Evolutionary conservation across 1,140 invertebrate species (phyloP).

Genomic region (Microvelia longipes): DNA sequence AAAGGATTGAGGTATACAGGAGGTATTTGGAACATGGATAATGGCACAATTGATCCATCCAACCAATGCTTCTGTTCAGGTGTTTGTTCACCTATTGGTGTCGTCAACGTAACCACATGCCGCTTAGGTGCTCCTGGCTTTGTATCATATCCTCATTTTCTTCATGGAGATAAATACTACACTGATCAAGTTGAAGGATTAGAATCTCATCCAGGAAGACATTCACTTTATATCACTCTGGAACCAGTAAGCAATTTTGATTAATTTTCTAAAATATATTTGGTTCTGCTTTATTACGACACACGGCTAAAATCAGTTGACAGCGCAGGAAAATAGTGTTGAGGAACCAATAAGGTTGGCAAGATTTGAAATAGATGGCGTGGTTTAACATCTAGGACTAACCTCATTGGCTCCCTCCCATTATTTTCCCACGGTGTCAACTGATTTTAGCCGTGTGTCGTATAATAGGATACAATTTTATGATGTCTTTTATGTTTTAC

Average conservation of each 20-base stretch:
- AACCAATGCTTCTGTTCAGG: slow-evolving; percentile 57
- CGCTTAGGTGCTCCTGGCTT: slow-evolving; percentile 46
- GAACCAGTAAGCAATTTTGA: slow-evolving; percentile 39
- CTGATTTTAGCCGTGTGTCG: no score
- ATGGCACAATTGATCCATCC: slow-evolving; percentile 36
- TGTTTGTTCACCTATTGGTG: slow-evolving; percentile 33
- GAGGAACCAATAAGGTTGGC: no score
- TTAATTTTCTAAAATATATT: slow-evolving; percentile 2
- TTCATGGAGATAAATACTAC: slow-evolving; percentile 42
- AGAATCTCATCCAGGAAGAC: slow-evolving; percentile 36
- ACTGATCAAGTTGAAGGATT: slow-evolving; percentile 38
- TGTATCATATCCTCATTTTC: slow-evolving; percentile 55
- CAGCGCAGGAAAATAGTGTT: no score
- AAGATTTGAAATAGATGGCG: no score
- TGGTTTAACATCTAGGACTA: no score
- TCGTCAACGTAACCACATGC: slow-evolving; percentile 34
- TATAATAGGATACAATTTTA: not conserved
- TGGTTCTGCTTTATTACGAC: not conserved
- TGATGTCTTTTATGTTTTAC: no score
- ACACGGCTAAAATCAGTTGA: no score
- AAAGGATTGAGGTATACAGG: slow-evolving; percentile 28
- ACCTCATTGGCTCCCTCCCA: no score
- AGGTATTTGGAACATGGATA: slow-evolving; percentile 29
- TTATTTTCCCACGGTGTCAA: no score
- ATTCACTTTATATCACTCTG: slow-evolving; percentile 41